phyloP scores from a whole-genome alignment of 2,113 vertebrate species.

The Xyliphius kryptos region DNA sequence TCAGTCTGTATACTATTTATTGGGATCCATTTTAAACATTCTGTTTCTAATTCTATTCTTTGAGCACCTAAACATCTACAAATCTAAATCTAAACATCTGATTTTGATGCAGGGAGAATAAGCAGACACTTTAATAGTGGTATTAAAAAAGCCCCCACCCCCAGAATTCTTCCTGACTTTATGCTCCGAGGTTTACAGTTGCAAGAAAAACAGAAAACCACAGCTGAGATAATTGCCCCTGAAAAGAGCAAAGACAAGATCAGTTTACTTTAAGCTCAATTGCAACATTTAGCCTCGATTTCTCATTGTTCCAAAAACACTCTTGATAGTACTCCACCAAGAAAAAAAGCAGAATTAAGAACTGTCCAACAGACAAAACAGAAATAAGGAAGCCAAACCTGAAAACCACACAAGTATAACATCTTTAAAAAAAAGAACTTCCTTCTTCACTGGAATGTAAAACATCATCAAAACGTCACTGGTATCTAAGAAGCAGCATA shows the following conservation, averaged over 20 bases:
- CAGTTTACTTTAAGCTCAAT: slow-evolving; percentile 27
- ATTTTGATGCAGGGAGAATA: background rate
- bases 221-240: slow-evolving; percentile 1
- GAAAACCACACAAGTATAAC: background rate
- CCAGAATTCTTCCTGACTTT: background rate
- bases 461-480: slow-evolving; percentile 9
- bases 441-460: background rate
- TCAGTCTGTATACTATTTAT: too few relatives aligned
- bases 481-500: slow-evolving; percentile 10
- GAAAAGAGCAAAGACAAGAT: background rate
- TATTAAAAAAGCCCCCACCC: background rate
- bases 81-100: background rate
- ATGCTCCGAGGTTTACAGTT: background rate
- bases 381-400: slow-evolving; percentile 11
- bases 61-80: too few relatives aligned
- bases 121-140: background rate
- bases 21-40: too few relatives aligned
- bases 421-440: background rate
- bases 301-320: background rate
- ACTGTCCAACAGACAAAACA: background rate
- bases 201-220: background rate
- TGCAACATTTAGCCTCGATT: slow-evolving; percentile 15
- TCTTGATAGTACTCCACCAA: too few relatives aligned
- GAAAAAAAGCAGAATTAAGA: too few relatives aligned
- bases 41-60: too few relatives aligned